These are phyloP conservation scores for Saimiri boliviensis DNA, from an alignment of 2,113 vertebrate genomes.

Conservation along the genomic window DNA sequence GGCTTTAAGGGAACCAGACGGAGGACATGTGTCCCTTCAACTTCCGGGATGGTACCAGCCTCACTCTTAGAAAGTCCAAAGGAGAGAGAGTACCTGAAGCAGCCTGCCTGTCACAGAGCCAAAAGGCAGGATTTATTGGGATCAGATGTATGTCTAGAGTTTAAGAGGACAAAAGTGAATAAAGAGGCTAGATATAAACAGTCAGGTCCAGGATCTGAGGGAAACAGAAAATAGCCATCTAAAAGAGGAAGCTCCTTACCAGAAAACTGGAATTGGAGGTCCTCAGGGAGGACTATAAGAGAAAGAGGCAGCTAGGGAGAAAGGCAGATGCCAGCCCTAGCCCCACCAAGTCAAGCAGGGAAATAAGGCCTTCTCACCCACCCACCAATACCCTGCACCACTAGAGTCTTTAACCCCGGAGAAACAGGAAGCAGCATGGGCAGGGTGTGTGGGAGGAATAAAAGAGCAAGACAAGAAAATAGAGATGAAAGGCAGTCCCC, in stretches of 20 bases:
- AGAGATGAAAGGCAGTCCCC: not conserved
- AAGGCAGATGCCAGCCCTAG: too few relatives aligned
- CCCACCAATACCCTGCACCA: too few relatives aligned
- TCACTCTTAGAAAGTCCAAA: not conserved
- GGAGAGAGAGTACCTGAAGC: rapidly evolving
- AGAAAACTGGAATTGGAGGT: not conserved
- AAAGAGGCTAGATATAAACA: not conserved
- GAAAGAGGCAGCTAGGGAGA: not conserved
- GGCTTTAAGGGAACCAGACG: not conserved
- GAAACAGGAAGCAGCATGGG: not conserved
- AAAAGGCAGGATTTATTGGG: not conserved
- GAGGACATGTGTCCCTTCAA: not conserved
- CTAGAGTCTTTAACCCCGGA: not conserved
- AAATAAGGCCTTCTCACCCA: not conserved
- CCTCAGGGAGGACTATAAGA: not conserved
- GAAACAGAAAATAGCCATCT: not conserved
- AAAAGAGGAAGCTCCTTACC: not conserved
- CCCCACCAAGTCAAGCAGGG: not conserved
- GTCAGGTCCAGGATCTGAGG: not conserved
- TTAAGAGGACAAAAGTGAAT: not conserved
- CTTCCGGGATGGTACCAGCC: too few relatives aligned
- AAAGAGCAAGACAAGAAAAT: not conserved
- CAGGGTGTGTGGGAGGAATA: not conserved
- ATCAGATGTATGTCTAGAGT: not conserved
- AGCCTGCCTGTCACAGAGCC: not conserved